Evolutionary conservation across 2,888 invertebrate species (phyloP).

Genomic region (Phytoseiulus persimilis): DNA sequence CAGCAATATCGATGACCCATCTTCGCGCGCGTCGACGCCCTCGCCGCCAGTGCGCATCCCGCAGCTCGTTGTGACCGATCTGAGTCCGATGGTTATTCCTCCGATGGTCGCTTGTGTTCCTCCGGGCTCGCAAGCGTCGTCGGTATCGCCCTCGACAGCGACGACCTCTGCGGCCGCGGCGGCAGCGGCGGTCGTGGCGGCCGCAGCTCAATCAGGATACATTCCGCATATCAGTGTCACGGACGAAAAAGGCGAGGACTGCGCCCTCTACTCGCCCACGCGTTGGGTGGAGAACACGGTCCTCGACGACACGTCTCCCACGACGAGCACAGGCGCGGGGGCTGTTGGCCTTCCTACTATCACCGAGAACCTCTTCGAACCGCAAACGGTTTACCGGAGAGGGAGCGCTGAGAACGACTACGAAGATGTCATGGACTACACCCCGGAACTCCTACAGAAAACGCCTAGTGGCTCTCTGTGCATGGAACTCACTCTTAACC

Average conservation of each 20-base stretch:
- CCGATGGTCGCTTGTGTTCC: slow-evolving; percentile 42
- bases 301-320: slow-evolving; percentile 38
- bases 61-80: slow-evolving; percentile 44
- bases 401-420: slow-evolving; percentile 33
- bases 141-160: slow-evolving; percentile 39
- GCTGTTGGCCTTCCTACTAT: slow-evolving; percentile 23
- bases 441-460: slow-evolving; percentile 48
- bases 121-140: slow-evolving; percentile 39
- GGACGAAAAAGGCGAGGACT: slow-evolving; percentile 66
- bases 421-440: slow-evolving; percentile 33
- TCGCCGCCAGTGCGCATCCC: slow-evolving; percentile 40
- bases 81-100: slow-evolving; percentile 41
- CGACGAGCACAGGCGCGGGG: slow-evolving; percentile 25
- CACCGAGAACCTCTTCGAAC: slow-evolving; percentile 33
- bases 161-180: slow-evolving; percentile 40
- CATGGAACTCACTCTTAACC: slow-evolving; percentile 64
- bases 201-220: slow-evolving; percentile 49
- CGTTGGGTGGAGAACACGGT: slow-evolving; percentile 37
- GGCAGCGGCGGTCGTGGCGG: slow-evolving; percentile 39
- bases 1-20: slow-evolving; percentile 32
- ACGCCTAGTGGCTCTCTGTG: slow-evolving; percentile 59
- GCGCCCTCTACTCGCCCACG: slow-evolving; percentile 45
- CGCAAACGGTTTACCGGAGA: slow-evolving; percentile 35
- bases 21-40: neutral
- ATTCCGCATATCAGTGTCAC: slow-evolving; percentile 80